Evolutionary conservation across 2,797 vertebrate species (phyloP).

Genomic region (Danio jaintianensis): DNA sequence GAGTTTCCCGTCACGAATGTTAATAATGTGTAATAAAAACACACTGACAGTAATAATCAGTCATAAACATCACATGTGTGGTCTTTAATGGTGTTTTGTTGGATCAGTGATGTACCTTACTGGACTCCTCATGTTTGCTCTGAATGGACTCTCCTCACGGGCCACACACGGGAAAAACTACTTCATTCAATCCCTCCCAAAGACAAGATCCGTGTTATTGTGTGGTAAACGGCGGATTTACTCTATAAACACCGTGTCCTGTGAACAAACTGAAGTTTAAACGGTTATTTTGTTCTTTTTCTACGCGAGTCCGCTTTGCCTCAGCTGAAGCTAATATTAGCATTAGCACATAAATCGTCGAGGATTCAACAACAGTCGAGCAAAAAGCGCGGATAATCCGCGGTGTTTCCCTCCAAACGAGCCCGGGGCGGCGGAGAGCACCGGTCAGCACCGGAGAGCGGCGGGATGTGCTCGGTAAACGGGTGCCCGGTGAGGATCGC

Average conservation of each 20-base stretch:
- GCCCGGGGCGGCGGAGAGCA: background rate
- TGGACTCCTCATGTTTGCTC: constrained; percentile 29
- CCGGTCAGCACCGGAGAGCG: background rate
- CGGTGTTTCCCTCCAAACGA: background rate
- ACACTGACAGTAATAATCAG: too few species aligned
- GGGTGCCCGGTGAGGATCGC: constrained; percentile 30
- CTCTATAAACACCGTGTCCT: background rate
- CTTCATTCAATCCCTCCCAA: background rate
- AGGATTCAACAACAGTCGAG: background rate
- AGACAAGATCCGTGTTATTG: background rate
- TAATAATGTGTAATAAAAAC: too few species aligned
- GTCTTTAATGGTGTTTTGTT: background rate
- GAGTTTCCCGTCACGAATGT: too few species aligned
- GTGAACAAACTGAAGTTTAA: background rate
- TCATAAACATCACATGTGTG: background rate
- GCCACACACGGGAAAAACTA: constrained; percentile 13
- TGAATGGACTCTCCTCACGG: constrained; percentile 1
- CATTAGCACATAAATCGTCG: constrained; percentile 36
- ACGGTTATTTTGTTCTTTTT: background rate
- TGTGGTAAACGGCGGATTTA: too few species aligned
- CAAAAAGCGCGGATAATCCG: background rate
- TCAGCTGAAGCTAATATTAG: constrained; percentile 43
- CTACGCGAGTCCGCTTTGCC: background rate
- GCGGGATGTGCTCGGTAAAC: constrained; percentile 27
- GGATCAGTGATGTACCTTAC: constrained; percentile 7